These are phyloP conservation scores for Lithophane leautieri DNA, from an alignment of 2,888 invertebrate species.

Conservation along the genomic window DNA sequence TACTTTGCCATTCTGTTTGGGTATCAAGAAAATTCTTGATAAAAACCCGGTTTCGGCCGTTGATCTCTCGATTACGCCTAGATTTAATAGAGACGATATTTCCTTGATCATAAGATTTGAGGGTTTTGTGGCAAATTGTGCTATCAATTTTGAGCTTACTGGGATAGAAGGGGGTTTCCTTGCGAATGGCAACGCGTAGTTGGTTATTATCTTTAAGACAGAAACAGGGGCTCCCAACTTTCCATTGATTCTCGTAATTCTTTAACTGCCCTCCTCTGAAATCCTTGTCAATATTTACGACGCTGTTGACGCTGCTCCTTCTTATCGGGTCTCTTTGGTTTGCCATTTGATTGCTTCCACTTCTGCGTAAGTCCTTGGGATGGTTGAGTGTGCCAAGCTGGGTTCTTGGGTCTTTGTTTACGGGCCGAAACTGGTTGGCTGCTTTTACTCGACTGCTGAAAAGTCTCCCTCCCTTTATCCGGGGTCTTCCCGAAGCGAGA, in stretches of 20 bases:
- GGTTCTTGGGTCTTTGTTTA: no score
- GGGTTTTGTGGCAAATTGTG: slow-evolving; percentile 3
- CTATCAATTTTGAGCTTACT: slow-evolving; percentile 4
- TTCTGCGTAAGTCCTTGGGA: no score
- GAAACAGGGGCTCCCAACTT: slow-evolving; percentile 22
- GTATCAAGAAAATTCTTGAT: slow-evolving; percentile 30
- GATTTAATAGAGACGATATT: slow-evolving; percentile 13
- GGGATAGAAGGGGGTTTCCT: slow-evolving; percentile 46
- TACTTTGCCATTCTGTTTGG: slow-evolving; percentile 44
- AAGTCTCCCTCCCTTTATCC: no score
- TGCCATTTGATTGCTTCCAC: background rate
- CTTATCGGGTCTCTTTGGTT: slow-evolving; percentile 13
- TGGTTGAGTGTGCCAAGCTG: no score
- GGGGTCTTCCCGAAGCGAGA: no score
- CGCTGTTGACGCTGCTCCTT: slow-evolving; percentile 14
- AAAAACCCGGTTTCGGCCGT: slow-evolving; percentile 27
- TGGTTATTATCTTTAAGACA: slow-evolving; percentile 34
- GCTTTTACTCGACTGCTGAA: no score
- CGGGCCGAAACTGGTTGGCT: no score
- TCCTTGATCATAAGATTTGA: slow-evolving; percentile 7
- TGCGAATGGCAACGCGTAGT: slow-evolving; percentile 48
- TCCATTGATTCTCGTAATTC: slow-evolving; percentile 4
- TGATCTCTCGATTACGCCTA: slow-evolving; percentile 28
- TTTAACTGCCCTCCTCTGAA: slow-evolving; percentile 31
- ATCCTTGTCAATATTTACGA: slow-evolving; percentile 22